phyloP scores from a whole-genome alignment of 2,888 invertebrate species.

The Branchellion lobata region DNA sequence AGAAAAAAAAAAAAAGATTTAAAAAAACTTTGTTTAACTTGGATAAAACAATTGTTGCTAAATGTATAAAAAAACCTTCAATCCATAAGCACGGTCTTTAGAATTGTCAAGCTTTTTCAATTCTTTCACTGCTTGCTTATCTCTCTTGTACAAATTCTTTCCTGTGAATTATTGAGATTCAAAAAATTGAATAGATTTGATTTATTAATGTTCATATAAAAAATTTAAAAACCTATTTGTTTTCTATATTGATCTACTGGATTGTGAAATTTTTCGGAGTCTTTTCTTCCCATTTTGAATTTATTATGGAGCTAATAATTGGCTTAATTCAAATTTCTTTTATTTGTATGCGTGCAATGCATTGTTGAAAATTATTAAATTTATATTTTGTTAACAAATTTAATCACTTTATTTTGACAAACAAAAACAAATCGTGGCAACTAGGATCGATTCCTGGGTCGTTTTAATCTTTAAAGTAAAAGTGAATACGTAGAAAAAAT shows the following conservation, averaged over 20 bases:
- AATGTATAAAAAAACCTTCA: background rate
- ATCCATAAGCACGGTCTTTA: slow-evolving; percentile 1
- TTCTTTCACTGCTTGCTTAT: slow-evolving; percentile 11
- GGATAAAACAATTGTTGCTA: background rate
- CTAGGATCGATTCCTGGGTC: background rate
- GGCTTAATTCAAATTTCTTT: background rate
- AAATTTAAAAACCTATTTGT: slow-evolving; percentile 3
- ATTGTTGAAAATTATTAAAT: background rate
- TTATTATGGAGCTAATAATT: background rate
- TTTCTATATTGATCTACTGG: slow-evolving; percentile 6
- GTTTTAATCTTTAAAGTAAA: no score
- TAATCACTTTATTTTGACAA: no score
- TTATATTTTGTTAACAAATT: background rate
- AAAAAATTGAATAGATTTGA: background rate
- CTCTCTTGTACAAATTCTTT: slow-evolving; percentile 4
- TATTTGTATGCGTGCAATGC: background rate
- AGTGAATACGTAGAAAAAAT: no score
- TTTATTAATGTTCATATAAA: background rate
- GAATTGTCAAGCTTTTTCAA: slow-evolving; percentile 1
- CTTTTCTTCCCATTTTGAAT: slow-evolving; percentile 2
- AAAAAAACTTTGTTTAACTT: background rate
- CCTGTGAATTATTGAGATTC: background rate
- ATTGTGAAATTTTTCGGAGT: slow-evolving; percentile 8
- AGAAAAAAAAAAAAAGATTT: no score
- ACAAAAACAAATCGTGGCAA: background rate